These are phyloP conservation scores for Tetranychus urticae DNA, from an alignment of 1,140 invertebrate genomes.

Conservation along the genomic window DNA sequence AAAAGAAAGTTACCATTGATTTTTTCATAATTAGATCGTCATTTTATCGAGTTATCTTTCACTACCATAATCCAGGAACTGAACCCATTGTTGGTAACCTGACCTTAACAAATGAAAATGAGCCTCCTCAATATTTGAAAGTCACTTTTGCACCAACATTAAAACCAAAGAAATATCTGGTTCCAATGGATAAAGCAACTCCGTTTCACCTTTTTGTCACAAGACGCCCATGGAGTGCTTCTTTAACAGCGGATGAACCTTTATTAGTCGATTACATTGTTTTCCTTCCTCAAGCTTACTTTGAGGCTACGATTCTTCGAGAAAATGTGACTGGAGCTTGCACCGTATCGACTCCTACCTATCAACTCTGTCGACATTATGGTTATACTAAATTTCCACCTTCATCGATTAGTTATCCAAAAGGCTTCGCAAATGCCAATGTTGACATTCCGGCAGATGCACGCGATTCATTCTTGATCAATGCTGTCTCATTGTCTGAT, in stretches of 20 bases:
- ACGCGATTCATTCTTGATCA: conserved; percentile 9
- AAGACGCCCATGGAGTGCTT: conserved; percentile 64
- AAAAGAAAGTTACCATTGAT: conserved; percentile 64
- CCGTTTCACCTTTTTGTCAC: conserved; percentile 48
- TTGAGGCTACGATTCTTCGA: conserved; percentile 67
- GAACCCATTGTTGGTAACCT: conserved; percentile 50
- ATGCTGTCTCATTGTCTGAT: neutral
- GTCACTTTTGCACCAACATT: conserved; percentile 43
- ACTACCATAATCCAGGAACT: conserved; percentile 58
- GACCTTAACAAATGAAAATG: conserved; percentile 48
- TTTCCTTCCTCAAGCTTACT: conserved; percentile 76
- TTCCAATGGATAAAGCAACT: conserved; percentile 20
- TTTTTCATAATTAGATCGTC: conserved; percentile 42
- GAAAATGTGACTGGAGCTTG: conserved; percentile 63
- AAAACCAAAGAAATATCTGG: conserved; percentile 3
- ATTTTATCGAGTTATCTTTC: conserved; percentile 67
- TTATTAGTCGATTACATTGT: conserved; percentile 86
- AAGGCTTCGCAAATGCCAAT: conserved; percentile 10
- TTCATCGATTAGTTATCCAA: conserved; percentile 26
- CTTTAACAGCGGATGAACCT: conserved; percentile 48
- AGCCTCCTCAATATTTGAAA: conserved; percentile 17
- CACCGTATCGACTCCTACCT: conserved; percentile 12
- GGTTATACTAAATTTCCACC: conserved; percentile 48
- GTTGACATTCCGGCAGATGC: conserved; percentile 9
- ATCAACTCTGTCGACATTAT: conserved; percentile 24